A percentile compares a stretch with the other conserved stretches of the same genome.
Conservation (phyloP, 2,888 invertebrate genomes). For the Sinhomidia bicolor region DNA sequence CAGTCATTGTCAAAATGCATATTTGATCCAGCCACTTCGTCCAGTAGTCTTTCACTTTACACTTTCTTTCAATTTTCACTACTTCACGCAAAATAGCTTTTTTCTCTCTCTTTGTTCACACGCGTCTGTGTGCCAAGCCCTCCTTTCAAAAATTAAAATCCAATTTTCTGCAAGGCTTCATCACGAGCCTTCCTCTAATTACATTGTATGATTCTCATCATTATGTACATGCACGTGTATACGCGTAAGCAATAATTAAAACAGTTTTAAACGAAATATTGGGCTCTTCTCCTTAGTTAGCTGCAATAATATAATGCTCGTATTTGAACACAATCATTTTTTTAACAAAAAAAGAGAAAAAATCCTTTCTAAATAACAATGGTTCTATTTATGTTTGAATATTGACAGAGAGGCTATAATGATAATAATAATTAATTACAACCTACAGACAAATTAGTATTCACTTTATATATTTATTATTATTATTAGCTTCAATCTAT, state of each 20-base stretch:
- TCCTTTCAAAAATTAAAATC: constrained; percentile 32
- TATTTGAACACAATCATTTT: constrained; percentile 54
- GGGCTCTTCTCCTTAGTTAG: not conserved
- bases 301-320: constrained; percentile 58
- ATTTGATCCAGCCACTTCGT: constrained; percentile 45
- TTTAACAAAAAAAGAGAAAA: constrained; percentile 22
- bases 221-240: not conserved
- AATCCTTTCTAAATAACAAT: not conserved
- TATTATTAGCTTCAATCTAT: not conserved
- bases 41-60: too few species aligned
- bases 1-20: constrained; percentile 48
- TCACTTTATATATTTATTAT: not conserved
- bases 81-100: not conserved
- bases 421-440: not conserved
- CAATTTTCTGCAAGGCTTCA: too few species aligned
- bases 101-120: not conserved
- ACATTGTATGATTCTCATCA: not conserved
- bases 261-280: not conserved
- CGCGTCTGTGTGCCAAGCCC: too few species aligned
- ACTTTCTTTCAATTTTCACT: too few species aligned
- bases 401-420: too few species aligned
- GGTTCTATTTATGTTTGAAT: too few species aligned
- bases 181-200: not conserved
- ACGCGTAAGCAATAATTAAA: too few species aligned
- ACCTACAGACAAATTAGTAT: not conserved